phyloP scores from a whole-genome alignment of 1,140 invertebrate genomes.

The Zaprionus vittiger region DNA sequence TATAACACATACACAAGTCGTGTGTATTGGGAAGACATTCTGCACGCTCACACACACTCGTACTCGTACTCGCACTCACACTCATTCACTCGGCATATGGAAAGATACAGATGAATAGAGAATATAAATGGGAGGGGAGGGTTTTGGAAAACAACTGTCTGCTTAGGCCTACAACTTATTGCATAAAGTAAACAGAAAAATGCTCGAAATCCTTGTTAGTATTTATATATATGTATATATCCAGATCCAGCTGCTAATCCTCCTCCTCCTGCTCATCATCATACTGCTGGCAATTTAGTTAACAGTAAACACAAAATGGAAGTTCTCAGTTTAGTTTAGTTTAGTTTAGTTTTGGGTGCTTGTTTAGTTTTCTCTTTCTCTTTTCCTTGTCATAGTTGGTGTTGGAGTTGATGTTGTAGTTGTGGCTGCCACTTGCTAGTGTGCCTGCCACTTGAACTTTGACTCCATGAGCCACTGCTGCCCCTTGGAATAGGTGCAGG shows the following conservation, averaged over 20 bases:
- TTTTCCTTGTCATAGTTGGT: conserved; percentile 15
- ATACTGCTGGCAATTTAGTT: conserved; percentile 46
- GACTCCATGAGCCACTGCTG: conserved; percentile 98
- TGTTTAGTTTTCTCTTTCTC: conserved; percentile 21
- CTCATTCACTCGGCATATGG: conserved; percentile 10
- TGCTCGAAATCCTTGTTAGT: conserved; percentile 36
- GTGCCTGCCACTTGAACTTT: conserved; percentile 97
- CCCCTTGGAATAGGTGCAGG: conserved; percentile 90
- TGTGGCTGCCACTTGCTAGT: conserved; percentile 61
- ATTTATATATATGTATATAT: background rate
- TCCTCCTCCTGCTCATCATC: background rate
- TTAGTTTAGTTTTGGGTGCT: conserved; percentile 51
- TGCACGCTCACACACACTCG: background rate
- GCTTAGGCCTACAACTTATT: conserved; percentile 41
- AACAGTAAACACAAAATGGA: conserved; percentile 73
- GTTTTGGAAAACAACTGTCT: conserved; percentile 50
- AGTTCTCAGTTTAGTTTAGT: conserved; percentile 76
- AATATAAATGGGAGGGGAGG: conserved; percentile 3
- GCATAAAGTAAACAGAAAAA: conserved; percentile 40
- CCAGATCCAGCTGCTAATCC: background rate
- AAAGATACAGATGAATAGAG: background rate
- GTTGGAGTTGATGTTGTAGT: conserved; percentile 11
- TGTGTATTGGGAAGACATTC: conserved; percentile 38
- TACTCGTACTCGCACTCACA: background rate
- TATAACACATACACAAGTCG: conserved; percentile 15